Evolutionary conservation across 1,140 invertebrate genomes (phyloP).

Genomic region (Calephelis nemesis): DNA sequence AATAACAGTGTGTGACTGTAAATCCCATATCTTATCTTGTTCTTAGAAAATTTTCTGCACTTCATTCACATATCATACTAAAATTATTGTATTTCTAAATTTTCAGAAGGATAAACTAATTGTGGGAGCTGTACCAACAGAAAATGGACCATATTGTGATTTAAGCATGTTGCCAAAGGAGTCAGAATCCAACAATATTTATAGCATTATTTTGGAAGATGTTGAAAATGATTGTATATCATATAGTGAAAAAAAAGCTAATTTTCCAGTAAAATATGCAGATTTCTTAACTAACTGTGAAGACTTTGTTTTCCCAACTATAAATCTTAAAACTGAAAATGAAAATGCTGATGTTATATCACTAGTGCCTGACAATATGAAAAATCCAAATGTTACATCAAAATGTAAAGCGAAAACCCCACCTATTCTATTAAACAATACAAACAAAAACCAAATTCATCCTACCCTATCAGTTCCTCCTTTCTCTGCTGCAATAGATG

Average conservation of each 20-base stretch:
- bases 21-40: too few species aligned
- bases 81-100: constrained; percentile 27
- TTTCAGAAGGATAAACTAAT: constrained; percentile 67
- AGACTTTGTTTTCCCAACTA: constrained; percentile 6
- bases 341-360: constrained; percentile 7
- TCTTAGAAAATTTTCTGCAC: too few species aligned
- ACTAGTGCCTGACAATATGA: constrained; percentile 3
- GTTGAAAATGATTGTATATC: constrained; percentile 57
- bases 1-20: too few species aligned
- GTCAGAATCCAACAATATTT: constrained; percentile 36
- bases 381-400: not conserved
- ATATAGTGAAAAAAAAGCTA: constrained; percentile 55
- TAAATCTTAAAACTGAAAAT: constrained; percentile 24
- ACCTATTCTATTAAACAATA: constrained; percentile 27
- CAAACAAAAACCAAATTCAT: constrained; percentile 22
- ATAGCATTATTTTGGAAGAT: constrained; percentile 48
- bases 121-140: constrained; percentile 61
- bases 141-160: constrained; percentile 67
- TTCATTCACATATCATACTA: constrained; percentile 2
- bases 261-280: constrained; percentile 61
- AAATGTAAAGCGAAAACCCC: not conserved
- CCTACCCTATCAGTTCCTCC: constrained; percentile 37
- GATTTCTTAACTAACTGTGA: constrained; percentile 65
- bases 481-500: constrained; percentile 26
- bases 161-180: constrained; percentile 35